Conservation (phyloP, 2,797 vertebrate genomes). For the Sarcoramphus papa region DNA sequence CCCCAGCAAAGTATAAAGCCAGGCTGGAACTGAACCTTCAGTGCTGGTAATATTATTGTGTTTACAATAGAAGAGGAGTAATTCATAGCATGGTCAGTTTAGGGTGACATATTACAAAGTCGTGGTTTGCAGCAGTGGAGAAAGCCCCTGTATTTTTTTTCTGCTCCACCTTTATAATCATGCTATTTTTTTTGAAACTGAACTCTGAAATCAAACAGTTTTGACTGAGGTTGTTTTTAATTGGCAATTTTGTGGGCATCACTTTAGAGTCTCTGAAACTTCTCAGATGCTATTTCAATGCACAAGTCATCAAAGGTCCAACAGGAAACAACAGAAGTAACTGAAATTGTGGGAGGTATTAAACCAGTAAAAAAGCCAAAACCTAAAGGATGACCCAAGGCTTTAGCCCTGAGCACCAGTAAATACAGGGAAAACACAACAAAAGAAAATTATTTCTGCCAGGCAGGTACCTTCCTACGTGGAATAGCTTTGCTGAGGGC, state of each 20-base stretch:
- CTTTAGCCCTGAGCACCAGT: background rate
- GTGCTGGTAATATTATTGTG: background rate
- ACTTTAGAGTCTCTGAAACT: background rate
- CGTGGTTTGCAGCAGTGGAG: background rate
- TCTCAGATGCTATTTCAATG: background rate
- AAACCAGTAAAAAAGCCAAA: background rate
- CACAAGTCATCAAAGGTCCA: background rate
- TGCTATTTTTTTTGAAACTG: background rate
- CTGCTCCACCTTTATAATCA: background rate
- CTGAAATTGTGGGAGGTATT: background rate
- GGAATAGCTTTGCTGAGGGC: background rate
- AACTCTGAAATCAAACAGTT: background rate
- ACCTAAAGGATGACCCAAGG: background rate
- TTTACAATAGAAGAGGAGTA: background rate
- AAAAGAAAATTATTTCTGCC: slow-evolving; percentile 1
- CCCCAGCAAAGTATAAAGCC: background rate
- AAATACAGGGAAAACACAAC: background rate
- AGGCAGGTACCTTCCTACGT: background rate
- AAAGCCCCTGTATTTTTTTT: background rate
- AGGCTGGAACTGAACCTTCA: background rate
- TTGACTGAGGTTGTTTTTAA: background rate
- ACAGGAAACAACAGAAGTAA: background rate
- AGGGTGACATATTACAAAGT: background rate
- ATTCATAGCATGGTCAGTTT: background rate
- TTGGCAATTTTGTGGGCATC: background rate